A percentile compares a stretch with the other conserved stretches of the same genome.
phyloP scores from a whole-genome alignment of 2,888 invertebrate genomes.

The Sarcophaga subvicina region DNA sequence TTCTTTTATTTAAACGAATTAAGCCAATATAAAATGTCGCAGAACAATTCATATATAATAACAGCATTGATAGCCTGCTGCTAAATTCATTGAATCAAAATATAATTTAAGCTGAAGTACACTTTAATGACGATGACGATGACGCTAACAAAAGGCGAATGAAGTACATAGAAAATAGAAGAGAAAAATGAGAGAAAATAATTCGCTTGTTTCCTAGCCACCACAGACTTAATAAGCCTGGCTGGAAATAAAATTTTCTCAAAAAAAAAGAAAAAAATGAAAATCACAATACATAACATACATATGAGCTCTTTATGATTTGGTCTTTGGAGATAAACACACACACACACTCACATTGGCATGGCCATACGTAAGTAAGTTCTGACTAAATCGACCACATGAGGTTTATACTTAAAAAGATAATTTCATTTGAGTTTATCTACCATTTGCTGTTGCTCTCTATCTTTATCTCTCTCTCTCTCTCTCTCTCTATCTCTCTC shows the following conservation, averaged over 20 bases:
- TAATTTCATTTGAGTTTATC: neutral
- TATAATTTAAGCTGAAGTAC: constrained; percentile 31
- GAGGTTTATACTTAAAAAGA: constrained; percentile 6
- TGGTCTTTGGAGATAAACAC: neutral
- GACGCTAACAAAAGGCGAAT: constrained; percentile 1
- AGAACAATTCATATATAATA: neutral
- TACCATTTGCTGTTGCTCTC: neutral
- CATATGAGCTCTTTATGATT: neutral
- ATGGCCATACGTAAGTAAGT: neutral
- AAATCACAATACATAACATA: neutral
- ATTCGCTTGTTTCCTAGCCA: constrained; percentile 11
- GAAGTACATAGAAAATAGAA: neutral
- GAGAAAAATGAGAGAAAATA: neutral
- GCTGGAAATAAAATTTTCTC: neutral
- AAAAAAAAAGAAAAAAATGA: neutral
- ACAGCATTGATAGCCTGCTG: neutral
- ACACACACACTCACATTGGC: neutral
- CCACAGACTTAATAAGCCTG: constrained; percentile 16
- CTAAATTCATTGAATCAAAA: constrained; percentile 29
- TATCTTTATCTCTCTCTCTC: too few species aligned
- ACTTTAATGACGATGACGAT: neutral
- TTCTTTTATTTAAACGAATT: too few species aligned
- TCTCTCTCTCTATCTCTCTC: neutral
- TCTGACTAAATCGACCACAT: constrained; percentile 9
- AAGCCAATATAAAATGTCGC: too few species aligned